These are phyloP conservation scores for Dromiciops gliroides DNA, from an alignment of 2,113 vertebrate species.

Conservation along the genomic window DNA sequence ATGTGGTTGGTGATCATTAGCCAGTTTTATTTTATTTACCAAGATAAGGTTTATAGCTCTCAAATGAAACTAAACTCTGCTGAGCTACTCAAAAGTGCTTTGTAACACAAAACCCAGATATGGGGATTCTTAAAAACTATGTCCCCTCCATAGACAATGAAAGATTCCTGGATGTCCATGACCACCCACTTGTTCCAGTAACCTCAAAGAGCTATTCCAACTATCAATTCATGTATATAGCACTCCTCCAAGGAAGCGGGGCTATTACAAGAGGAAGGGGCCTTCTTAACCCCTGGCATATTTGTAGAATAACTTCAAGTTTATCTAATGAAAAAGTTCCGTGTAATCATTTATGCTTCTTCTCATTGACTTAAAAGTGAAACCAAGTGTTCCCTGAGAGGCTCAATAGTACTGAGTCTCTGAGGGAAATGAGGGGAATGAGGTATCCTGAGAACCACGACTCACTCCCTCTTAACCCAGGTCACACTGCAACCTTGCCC, in stretches of 20 bases:
- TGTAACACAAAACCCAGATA: constrained; percentile 62
- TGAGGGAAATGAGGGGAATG: not conserved
- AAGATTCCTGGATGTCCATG: constrained; percentile 49
- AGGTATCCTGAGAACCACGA: not conserved
- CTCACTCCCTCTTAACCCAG: not conserved
- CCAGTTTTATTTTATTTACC: constrained; percentile 86
- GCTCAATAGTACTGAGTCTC: not conserved
- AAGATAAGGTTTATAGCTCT: constrained; percentile 85
- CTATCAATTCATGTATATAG: not conserved
- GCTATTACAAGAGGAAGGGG: not conserved
- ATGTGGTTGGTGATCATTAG: constrained; percentile 84
- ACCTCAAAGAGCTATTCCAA: constrained; percentile 1
- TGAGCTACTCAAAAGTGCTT: constrained; percentile 58
- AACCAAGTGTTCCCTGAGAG: not conserved
- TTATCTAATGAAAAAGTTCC: not conserved
- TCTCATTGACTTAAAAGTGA: not conserved
- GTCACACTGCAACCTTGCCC: too few relatives aligned
- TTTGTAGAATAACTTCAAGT: not conserved
- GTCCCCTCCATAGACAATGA: constrained; percentile 25
- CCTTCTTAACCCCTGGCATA: not conserved
- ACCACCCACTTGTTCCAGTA: not conserved
- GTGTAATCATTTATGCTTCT: not conserved
- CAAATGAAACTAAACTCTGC: constrained; percentile 73
- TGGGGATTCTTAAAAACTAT: constrained; percentile 49
- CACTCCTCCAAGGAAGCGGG: not conserved